Conservation (phyloP, 2,113 vertebrate genomes). For the Chamaea fasciata region DNA sequence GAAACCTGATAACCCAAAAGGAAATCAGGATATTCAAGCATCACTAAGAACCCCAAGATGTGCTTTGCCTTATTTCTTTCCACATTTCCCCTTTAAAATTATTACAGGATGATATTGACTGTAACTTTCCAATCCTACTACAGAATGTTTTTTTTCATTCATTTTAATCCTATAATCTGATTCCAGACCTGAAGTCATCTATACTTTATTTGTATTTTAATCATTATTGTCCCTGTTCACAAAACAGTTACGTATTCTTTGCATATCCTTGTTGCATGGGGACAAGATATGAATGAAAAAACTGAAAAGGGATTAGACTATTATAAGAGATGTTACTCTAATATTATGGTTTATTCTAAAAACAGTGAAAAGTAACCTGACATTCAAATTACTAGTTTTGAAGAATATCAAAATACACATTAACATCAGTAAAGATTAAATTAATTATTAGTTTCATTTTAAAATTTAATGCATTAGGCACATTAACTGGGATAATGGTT, state of each 20-base stretch:
- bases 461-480: neutral
- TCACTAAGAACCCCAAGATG: neutral
- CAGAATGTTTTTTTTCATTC: constrained; percentile 50
- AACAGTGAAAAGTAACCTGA: neutral
- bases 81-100: constrained; percentile 48
- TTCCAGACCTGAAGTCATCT: constrained; percentile 64
- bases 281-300: constrained; percentile 42
- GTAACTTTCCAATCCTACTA: constrained; percentile 62
- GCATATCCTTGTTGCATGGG: constrained; percentile 37
- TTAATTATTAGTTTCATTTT: constrained; percentile 2
- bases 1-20: neutral
- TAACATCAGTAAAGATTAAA: neutral
- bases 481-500: neutral
- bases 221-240: constrained; percentile 55
- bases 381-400: neutral
- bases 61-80: neutral
- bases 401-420: neutral
- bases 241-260: constrained; percentile 32
- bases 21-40: constrained; percentile 6
- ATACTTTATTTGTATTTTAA: constrained; percentile 73
- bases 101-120: constrained; percentile 60
- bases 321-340: neutral
- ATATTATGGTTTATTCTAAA: neutral
- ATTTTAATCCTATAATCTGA: constrained; percentile 78
- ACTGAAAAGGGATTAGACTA: constrained; percentile 11